These are phyloP conservation scores for Meloidogyne floridensis DNA, from an alignment of 1,140 invertebrate species.

Conservation along the genomic window DNA sequence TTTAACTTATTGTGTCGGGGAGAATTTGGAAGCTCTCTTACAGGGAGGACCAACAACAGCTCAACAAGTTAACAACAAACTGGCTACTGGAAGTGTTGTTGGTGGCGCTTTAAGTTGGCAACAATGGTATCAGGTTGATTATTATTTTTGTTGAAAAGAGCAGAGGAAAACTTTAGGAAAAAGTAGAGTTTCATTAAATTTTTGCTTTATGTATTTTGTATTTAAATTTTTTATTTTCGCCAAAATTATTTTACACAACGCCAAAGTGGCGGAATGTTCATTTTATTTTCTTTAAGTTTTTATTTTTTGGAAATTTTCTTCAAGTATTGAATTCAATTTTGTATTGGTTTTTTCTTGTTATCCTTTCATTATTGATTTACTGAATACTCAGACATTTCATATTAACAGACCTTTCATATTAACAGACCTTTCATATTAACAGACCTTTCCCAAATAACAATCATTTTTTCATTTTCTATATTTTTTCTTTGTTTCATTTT, in stretches of 20 bases:
- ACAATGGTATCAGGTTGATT: conserved; percentile 57
- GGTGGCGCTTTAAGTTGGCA: conserved; percentile 47
- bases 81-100: conserved; percentile 22
- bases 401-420: too few species aligned
- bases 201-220: neutral
- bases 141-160: neutral
- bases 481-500: too few species aligned
- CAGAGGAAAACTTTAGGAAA: neutral
- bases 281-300: too few species aligned
- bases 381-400: too few species aligned
- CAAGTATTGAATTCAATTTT: too few species aligned
- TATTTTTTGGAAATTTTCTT: too few species aligned
- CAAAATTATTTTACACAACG: neutral
- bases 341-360: too few species aligned
- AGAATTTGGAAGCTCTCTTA: conserved; percentile 55
- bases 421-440: too few species aligned
- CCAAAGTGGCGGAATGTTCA: neutral
- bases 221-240: neutral
- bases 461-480: too few species aligned
- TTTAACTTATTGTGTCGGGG: conserved; percentile 63
- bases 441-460: too few species aligned
- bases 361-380: too few species aligned
- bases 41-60: conserved; percentile 42
- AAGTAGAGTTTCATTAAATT: neutral
- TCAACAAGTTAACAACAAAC: conserved; percentile 14